These are phyloP conservation scores for Drosophila niveifrons DNA, from an alignment of 2,888 invertebrate species.

Conservation along the genomic window DNA sequence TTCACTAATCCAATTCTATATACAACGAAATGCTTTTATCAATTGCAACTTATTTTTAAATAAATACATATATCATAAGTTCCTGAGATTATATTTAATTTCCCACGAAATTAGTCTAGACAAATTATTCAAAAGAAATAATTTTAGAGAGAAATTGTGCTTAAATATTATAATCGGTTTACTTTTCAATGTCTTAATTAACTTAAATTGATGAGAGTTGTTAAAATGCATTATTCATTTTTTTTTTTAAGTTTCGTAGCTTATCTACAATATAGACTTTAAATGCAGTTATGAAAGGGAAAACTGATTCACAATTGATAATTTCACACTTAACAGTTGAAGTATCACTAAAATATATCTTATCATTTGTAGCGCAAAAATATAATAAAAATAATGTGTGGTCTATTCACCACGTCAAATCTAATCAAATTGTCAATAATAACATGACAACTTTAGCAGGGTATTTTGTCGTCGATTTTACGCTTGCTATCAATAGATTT, in stretches of 20 bases:
- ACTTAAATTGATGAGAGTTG: neutral
- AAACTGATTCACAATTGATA: neutral
- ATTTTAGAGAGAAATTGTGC: neutral
- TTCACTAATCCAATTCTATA: neutral
- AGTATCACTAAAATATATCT: neutral
- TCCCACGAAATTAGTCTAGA: too few relatives aligned
- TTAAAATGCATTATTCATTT: too few relatives aligned
- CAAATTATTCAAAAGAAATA: too few relatives aligned
- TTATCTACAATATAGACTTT: too few relatives aligned
- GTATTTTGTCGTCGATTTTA: neutral
- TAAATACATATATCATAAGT: too few relatives aligned
- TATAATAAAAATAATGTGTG: neutral
- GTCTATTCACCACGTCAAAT: neutral
- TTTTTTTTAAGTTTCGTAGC: too few relatives aligned
- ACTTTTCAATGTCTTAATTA: neutral
- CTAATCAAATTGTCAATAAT: neutral
- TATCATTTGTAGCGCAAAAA: neutral
- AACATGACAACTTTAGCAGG: neutral
- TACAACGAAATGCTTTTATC: too few relatives aligned
- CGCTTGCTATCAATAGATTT: neutral
- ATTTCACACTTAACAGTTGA: neutral
- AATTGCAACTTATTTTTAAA: too few relatives aligned
- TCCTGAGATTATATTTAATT: too few relatives aligned
- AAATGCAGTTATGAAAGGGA: neutral
- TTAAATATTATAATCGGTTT: neutral